Evolutionary conservation across 2,888 invertebrate genomes (phyloP).

Genomic region (Rhimphoctona megacephalus): DNA sequence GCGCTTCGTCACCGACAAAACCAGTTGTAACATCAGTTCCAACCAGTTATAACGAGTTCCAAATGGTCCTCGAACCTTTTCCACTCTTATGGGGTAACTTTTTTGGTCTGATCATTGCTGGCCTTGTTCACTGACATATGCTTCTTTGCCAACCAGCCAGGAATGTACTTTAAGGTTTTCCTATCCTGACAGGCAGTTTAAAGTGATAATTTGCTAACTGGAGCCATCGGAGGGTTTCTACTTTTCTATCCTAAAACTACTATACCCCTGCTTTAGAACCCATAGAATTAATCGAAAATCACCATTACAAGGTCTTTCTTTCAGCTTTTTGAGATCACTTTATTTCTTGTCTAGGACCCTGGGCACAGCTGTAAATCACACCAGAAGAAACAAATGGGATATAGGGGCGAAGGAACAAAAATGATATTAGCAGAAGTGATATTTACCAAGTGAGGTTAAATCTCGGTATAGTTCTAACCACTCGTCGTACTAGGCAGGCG

Average conservation of each 20-base stretch:
- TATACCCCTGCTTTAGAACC: neutral
- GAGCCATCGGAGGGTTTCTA: neutral
- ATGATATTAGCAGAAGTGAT: conserved; percentile 26
- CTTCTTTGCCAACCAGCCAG: neutral
- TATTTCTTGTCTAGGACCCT: neutral
- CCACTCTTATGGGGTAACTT: neutral
- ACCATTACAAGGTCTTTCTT: neutral
- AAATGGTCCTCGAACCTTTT: neutral
- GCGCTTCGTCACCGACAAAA: conserved; percentile 28
- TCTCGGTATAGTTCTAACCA: conserved; percentile 21
- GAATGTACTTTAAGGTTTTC: neutral
- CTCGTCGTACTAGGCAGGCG: conserved; percentile 52
- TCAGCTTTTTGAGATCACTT: neutral
- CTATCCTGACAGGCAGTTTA: neutral
- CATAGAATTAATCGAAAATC: neutral
- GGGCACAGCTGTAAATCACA: neutral
- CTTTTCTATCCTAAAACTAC: neutral
- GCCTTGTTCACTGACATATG: neutral
- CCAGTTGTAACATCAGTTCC: conserved; percentile 19
- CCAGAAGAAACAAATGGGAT: neutral
- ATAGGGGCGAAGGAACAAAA: neutral
- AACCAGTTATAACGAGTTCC: neutral
- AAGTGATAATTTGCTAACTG: neutral
- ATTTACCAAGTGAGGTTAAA: conserved; percentile 33
- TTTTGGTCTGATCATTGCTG: neutral